Base-by-base conservation (phyloP, 2,797 vertebrate species). In the Notoglanidium macrostoma region DNA sequence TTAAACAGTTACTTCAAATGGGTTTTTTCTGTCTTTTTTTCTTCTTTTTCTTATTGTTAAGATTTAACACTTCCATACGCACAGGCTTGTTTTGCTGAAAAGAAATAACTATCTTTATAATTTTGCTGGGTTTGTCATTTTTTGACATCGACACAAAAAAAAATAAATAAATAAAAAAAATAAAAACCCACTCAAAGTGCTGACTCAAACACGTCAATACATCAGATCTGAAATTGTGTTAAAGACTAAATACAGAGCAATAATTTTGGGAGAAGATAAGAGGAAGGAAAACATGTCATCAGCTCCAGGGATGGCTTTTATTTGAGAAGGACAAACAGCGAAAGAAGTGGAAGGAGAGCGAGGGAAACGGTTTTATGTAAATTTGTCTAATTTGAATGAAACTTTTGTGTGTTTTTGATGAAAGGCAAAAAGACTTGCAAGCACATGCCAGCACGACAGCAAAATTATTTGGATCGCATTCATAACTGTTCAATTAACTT, bases 171-270 rank as follows among this genome's bases (percentile, higher is more conserved):
- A 40, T 0, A 44, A 70, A 40, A 29, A 74, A 1, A 44, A 72
- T 21, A 40, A 21, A 44, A 72, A 74, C 19, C 26, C 6, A 10
- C 9, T 3, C 0, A 32, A 54, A 83, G n/a, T 35, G 81, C 81
- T 83, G 81, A 68, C 63, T 83, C 63, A 32, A 32, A 21, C 63
- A 35, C 19, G 17, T 46, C 80, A 83, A 83, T 35, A 83, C n/a
- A 67, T 83, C 63, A 35, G 81, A 51, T 68, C 63, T 51, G 81
- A 83, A 83, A 83, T 54, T 54, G 61, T 21, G 29, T 83, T 63
- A 54, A 82, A 51, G 32, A 83, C 46, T 83, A 83, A 83, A 83
- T 54, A 83, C 46, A 68, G 40, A 54, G 4, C 81, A 49, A 83
- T 83, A 54, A 68, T 68, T 35, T 63, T 63, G 4, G 59, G 14